Evolutionary conservation across 1,140 invertebrate genomes (phyloP), one percentile per base, ranked within the genome.

Genomic region (Meteorus sp.): DNA sequence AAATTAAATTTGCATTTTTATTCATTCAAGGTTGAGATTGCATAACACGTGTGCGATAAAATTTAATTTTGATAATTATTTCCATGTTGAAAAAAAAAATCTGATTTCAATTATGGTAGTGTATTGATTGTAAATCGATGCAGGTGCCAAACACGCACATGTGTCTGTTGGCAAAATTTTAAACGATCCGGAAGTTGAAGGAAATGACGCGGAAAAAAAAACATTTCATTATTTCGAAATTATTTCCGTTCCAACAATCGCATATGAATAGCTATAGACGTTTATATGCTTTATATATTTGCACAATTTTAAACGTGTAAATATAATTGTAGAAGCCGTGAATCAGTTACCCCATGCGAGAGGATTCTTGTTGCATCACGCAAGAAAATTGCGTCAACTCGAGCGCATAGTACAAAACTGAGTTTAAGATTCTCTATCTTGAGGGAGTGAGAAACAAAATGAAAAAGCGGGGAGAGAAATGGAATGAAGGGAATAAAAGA

Each of bases 401-500:
- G 53, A 27, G 35, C 27, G 33, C 31, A 22, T 15, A 31, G 19
- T 15, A 27, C 22, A 48, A 52, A 33, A 33, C 33, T 52, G 54
- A 31, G 41, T 39, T 13, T 39, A 13, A 39, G 39, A 55, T 23
- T 37, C 11, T 44, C 13, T 20, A 19, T 20, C 22, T 19, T 22
- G 20, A 31, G 37, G n/a, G 37, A 55, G 9, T 29, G 35, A 39
- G n/a, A 44, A 20, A 37, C 33, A 33, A 39, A 53, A 11, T 17
- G 13, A 35, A 47, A 17, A 11, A 33, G 2, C 27, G 58, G 39
- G 25, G 54, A 55, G 56, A 55, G 39, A 60, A 62, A n/a, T n/a
- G 44, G 53, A 52, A 62, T 41, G 65, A 64, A 60, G 43, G 63
- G 57, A 66, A 62, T 62, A 61, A 76, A 56, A 58, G 51, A 66